Base-by-base conservation (phyloP, 2,797 vertebrate genomes). In the Acanthiza pusilla region DNA sequence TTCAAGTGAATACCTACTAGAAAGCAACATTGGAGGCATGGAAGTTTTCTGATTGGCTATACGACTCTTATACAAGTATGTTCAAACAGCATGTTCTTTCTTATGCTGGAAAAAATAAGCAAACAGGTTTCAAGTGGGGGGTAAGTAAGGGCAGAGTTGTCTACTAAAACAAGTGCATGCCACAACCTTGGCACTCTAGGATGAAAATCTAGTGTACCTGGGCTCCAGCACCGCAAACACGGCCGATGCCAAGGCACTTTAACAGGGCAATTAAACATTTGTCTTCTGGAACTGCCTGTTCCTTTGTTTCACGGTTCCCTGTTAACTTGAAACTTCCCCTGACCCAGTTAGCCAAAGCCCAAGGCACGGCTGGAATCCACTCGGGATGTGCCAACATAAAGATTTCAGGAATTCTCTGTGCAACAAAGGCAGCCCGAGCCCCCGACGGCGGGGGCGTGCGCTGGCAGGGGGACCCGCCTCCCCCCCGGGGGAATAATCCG, bases 291-390 rank as follows among this genome's bases (percentile, higher is more conserved):
- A 68, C 82, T 6, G 81, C 48, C 42, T 42, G 84, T 36, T 83
- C 72, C 63, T 94, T 96, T 94, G 92, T 92, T 92, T 78, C 58
- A 79, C 55, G 16, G 90, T 10, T 86, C 83, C 36, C 50, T 79
- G 77, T 58, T 85, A 94, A 91, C 89, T 93, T 43, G 81, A 93
- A 89, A 88, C 85, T 76, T 93, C 84, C 71, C 78, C 66, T 93
- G 75, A 96, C 92, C 93, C 91, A 94, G 76, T 91, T 93, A 94
- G 90, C 76, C 76, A 47, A 53, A 93, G 85, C 80, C 68, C 74
- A 13, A 96, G 91, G 97, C 95, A 96, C 91, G 95, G 93, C 91
- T 95, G 96, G 97, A 96, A 97, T 98, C 90, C 92, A 54, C 88
- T 70, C 87, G 42, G 75, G 90, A 94, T 89, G 84, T 77, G 96